Evolutionary conservation across 2,797 vertebrate species (phyloP).

Genomic region (Austrolebias charrua): DNA sequence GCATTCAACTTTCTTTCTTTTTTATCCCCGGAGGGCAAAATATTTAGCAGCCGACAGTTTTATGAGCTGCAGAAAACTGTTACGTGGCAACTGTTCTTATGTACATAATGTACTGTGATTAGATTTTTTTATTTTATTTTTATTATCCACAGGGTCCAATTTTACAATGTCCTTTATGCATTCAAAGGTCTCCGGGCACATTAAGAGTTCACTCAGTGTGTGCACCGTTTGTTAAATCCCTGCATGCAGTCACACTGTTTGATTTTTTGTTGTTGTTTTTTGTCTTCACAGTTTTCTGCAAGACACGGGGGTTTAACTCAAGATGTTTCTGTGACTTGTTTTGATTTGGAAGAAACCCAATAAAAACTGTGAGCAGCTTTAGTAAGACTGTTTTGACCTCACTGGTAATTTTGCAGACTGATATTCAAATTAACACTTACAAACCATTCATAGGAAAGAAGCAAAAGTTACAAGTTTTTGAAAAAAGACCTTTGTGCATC

Average conservation of each 20-base stretch:
- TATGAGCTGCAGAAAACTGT: background rate
- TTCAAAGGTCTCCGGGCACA: conserved; percentile 2
- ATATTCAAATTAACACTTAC: background rate
- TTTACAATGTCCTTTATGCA: background rate
- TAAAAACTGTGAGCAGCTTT: background rate
- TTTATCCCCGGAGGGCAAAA: background rate
- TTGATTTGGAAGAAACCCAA: background rate
- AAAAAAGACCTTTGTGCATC: no score
- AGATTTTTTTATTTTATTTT: background rate
- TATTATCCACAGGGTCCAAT: background rate
- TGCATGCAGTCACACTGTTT: background rate
- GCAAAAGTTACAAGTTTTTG: no score
- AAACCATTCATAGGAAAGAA: background rate
- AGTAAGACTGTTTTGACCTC: background rate
- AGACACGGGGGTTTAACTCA: background rate
- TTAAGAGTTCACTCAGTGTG: background rate
- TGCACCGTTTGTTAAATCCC: background rate
- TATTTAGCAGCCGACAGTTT: background rate
- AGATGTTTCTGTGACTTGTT: background rate
- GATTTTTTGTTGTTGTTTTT: background rate
- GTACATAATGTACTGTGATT: background rate
- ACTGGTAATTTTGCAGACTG: no score
- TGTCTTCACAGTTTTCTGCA: background rate
- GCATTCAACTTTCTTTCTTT: background rate
- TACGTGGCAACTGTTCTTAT: background rate